Base-by-base conservation (phyloP, 2,113 vertebrate species). In the Bungarus multicinctus region DNA sequence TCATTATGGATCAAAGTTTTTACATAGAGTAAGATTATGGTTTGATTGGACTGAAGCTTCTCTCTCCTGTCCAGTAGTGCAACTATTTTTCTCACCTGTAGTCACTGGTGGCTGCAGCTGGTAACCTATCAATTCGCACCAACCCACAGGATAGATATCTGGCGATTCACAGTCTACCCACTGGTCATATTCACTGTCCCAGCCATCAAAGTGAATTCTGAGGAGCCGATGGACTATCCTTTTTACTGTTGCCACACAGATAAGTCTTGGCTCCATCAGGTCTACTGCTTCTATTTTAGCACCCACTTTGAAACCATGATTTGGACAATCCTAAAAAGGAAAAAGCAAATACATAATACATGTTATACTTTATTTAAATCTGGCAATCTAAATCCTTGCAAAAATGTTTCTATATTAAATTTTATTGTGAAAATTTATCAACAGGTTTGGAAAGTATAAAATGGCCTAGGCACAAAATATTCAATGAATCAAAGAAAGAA, bases 211-310 rank as follows among this genome's bases (percentile, higher is more conserved):
- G 95, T 99, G 99, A 91, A 99, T 98, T 69, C 99, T 98, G 74
- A 99, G 98, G 50, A 99, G 98, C 2, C 99, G 98, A 0, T 98
- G 98, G 3, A 99, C 98, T 5, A 98, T 98, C 0, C 98, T 98
- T 94, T 97, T 98, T 93, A 99, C 98, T 0, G 99, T 99, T 96
- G 99, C 99, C 92, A 99, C 99, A 0, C 99, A 99, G 95, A 99
- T 98, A 64, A 99, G 98, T 1, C 99, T 98, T 0, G 99, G 99
- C 95, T 99, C 99, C 99, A 99, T 99, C 96, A 99, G 96, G 96
- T 99, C 99, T 95, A 99, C 99, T 0, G 99, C 99, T 97, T 99
- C 99, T 88, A 99, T 97, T 97, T 99, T 99, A 98, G 98, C 98
- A 95, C 98, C 98, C 87, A 98, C 96, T 91, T 96, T 97, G 97